Evolutionary conservation across 30 jellyfish, hydroid and myxozoan genomes (phyloP).

Genomic region (Cassiopea xamachana): DNA sequence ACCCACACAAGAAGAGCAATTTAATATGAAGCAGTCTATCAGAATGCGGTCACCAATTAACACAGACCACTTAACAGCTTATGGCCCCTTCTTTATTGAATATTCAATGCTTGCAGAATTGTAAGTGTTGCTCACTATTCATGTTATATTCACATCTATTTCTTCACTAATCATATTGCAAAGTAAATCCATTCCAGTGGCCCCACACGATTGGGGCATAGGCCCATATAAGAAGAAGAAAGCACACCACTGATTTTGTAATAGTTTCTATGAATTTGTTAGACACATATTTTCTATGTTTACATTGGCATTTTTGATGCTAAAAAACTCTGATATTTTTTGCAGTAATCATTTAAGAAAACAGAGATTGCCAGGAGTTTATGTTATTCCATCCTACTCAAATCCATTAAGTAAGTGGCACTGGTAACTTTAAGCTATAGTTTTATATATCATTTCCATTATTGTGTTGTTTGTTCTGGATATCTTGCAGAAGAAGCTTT

Average conservation of each 20-base stretch:
- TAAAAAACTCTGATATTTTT: too few species aligned
- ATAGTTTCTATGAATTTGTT: too few species aligned
- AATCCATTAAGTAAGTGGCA: constrained; percentile 73
- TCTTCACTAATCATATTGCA: too few species aligned
- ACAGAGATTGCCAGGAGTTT: constrained; percentile 88
- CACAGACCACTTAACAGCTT: constrained; percentile 72
- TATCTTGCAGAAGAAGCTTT: too few species aligned
- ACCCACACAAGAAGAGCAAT: constrained; percentile 83
- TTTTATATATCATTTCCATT: too few species aligned
- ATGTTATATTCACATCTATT: not conserved
- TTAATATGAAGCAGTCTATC: constrained; percentile 73
- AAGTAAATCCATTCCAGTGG: too few species aligned
- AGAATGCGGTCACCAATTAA: constrained; percentile 81
- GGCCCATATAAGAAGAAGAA: too few species aligned
- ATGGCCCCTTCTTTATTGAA: constrained; percentile 86
- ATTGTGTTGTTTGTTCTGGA: too few species aligned
- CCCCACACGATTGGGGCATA: too few species aligned
- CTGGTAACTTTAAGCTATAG: not conserved
- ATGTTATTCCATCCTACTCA: constrained; percentile 79
- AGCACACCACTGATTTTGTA: too few species aligned
- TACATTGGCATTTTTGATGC: too few species aligned
- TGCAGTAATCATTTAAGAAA: constrained; percentile 80
- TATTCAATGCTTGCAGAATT: constrained; percentile 89
- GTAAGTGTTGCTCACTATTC: constrained; percentile 29
- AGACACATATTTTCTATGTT: too few species aligned